A percentile compares a stretch with the other conserved stretches of the same genome.
phyloP scores from a whole-genome alignment of 2,113 vertebrate genomes.

The Chaenocephalus aceratus region DNA sequence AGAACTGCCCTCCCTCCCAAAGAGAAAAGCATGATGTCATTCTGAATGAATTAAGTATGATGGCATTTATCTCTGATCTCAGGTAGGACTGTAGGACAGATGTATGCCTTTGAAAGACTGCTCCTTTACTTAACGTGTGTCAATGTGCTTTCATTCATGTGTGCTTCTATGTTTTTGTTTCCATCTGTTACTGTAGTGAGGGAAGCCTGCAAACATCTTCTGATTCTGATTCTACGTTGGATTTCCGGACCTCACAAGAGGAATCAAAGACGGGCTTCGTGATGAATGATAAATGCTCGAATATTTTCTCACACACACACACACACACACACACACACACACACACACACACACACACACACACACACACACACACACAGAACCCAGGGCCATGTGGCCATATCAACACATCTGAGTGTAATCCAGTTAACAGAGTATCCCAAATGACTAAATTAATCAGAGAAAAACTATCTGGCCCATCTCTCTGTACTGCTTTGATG shows the following conservation, averaged over 20 bases:
- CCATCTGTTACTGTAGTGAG: no score
- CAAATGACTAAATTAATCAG: conserved; percentile 85
- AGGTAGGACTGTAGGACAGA: neutral
- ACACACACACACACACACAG: conserved; percentile 49
- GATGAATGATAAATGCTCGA: conserved; percentile 58
- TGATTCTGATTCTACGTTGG: neutral
- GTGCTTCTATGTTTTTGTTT: no score
- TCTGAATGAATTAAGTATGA: neutral
- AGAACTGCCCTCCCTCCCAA: neutral
- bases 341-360: conserved; percentile 47
- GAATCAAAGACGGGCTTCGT: conserved; percentile 58
- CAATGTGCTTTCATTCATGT: no score
- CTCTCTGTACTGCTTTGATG: conserved; percentile 77
- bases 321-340: conserved; percentile 43
- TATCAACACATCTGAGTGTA: conserved; percentile 82
- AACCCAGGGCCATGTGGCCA: conserved; percentile 75
- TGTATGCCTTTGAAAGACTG: conserved; percentile 11
- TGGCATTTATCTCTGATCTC: conserved; percentile 2
- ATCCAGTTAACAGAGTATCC: conserved; percentile 84
- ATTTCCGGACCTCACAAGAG: conserved; percentile 74
- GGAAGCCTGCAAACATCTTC: no score
- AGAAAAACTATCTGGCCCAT: conserved; percentile 78
- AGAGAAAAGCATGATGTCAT: neutral
- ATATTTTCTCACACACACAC: conserved; percentile 37
- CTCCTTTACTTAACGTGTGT: conserved; percentile 11